Evolutionary conservation across 2,113 vertebrate genomes (phyloP).

Genomic region (Oriolus oriolus): DNA sequence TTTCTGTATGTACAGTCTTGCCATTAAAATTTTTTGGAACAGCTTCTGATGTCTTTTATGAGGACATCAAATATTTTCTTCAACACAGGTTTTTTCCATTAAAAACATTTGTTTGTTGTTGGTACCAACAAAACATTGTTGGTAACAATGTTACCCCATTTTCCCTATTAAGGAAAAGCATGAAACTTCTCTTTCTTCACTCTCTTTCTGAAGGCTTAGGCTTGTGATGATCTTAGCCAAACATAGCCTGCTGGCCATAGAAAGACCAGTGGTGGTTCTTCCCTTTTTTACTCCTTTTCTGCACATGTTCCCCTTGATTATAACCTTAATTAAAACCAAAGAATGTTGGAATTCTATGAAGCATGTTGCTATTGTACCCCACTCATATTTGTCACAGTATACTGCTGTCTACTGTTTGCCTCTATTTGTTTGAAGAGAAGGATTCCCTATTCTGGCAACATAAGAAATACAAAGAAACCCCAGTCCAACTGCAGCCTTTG

Average conservation of each 20-base stretch:
- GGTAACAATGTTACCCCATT: background rate
- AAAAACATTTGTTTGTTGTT: background rate
- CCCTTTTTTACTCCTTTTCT: background rate
- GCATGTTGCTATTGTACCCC: background rate
- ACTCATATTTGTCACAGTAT: background rate
- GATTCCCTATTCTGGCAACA: background rate
- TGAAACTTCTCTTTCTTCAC: background rate
- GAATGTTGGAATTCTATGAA: background rate
- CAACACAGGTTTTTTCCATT: background rate
- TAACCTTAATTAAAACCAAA: background rate
- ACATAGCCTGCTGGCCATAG: background rate
- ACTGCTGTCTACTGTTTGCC: background rate
- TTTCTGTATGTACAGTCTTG: background rate
- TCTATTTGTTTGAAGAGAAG: background rate
- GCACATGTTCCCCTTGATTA: background rate
- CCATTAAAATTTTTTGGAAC: background rate
- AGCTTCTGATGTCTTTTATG: background rate
- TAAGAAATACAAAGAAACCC: background rate
- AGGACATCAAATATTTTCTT: background rate
- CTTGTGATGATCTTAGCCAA: background rate
- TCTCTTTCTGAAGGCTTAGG: background rate
- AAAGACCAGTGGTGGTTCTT: background rate
- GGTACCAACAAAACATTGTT: no score
- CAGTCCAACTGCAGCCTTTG: background rate
- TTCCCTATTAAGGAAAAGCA: background rate